Evolutionary conservation across 2,888 invertebrate species (phyloP), one percentile per base, ranked within the genome.

Genomic region (Clostera curtula): DNA sequence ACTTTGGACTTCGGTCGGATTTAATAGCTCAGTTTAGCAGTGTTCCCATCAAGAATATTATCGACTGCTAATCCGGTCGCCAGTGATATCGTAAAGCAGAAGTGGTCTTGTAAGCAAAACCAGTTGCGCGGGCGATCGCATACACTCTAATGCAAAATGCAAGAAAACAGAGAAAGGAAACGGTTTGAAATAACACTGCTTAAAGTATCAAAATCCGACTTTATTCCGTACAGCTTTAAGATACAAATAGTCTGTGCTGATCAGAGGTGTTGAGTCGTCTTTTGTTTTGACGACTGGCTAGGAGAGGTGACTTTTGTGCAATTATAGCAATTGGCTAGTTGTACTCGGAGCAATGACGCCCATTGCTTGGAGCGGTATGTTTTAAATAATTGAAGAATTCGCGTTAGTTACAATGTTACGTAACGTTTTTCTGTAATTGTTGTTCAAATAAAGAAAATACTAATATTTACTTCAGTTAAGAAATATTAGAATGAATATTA

Each of bases 251-350:
- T 43, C 46, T 49, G 53, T 27, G 36, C 35, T 27, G 28, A 40
- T 27, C 31, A 28, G 24, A 27, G 37, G 51, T 48, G 46, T 48
- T 72, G 55, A 52, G 69, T 29, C 54, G 53, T 68, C 61, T 65
- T 61, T 56, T 38, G 49, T 42, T 44, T 49, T 47, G 75, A 74
- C 76, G 73, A 72, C 73, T 70, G 70, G 58, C 57, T 67, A 70
- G 55, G 61, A 75, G 75, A 79, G 77, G 80, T 80, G 80, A 77
- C 76, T 71, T 68, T 70, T 64, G 56, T 53, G 70, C 75, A 82
- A 83, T 83, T 82, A 82, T 72, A 62, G 73, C 80, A 82, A 83
- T 82, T 83, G 82, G 82, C 77, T 72, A 71, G 71, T 67, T 71
- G 71, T 73, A 65, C 71, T 71, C 66, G 58, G 56, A 65, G 63